Evolutionary conservation across 2,797 vertebrate genomes (phyloP).

Genomic region (Rhabdophis nuchalis): DNA sequence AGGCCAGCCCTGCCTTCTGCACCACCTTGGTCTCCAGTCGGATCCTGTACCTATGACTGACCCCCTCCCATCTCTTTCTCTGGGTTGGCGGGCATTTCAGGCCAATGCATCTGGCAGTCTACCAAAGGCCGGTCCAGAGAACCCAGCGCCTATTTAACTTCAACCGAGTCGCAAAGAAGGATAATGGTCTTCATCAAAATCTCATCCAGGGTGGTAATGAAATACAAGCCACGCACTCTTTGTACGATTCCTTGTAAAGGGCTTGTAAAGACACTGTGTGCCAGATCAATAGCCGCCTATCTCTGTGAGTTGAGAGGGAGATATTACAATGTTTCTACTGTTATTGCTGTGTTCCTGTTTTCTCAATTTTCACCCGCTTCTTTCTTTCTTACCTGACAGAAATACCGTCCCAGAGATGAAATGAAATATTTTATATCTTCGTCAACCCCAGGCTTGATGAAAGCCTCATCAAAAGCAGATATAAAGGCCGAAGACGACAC

Average conservation of each 20-base stretch:
- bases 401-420: background rate
- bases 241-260: background rate
- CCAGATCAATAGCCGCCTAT: background rate
- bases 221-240: background rate
- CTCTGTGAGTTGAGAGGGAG: background rate
- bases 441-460: background rate
- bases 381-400: background rate
- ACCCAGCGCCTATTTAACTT: background rate
- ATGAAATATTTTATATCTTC: background rate
- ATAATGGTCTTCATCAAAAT: background rate
- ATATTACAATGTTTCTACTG: background rate
- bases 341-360: background rate
- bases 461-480: background rate
- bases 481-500: background rate
- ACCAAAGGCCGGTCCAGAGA: background rate
- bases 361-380: no score
- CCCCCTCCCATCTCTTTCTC: background rate
- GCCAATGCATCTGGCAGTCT: background rate
- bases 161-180: background rate
- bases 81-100: background rate
- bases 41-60: background rate
- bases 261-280: background rate
- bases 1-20: background rate
- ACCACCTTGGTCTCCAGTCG: background rate
- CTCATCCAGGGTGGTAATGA: background rate